Evolutionary conservation across 2,113 vertebrate species (phyloP).

Genomic region (Anolis carolinensis): DNA sequence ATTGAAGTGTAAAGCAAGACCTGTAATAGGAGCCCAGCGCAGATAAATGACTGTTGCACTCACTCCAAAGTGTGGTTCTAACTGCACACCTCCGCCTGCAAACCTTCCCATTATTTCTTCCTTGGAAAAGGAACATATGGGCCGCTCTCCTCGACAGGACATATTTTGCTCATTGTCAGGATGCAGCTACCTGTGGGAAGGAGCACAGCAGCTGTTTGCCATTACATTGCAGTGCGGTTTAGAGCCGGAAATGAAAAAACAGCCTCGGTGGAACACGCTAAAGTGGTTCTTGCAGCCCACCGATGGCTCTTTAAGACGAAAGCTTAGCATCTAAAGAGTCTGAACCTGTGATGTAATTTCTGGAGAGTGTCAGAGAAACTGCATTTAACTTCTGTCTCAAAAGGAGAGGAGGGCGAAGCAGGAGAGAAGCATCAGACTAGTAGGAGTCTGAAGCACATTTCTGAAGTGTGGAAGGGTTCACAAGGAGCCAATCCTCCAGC

Average conservation of each 20-base stretch:
- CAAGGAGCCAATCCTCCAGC: conserved; percentile 9
- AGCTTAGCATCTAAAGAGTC: conserved; percentile 38
- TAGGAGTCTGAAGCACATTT: background rate
- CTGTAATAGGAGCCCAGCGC: background rate
- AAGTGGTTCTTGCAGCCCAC: conserved; percentile 38
- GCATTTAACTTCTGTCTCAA: conserved; percentile 12
- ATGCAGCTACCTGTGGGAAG: conserved; percentile 53
- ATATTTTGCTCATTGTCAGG: conserved; percentile 40
- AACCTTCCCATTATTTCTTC: conserved; percentile 17
- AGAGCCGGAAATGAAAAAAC: conserved; percentile 36
- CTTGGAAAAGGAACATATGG: conserved; percentile 46
- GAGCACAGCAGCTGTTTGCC: conserved; percentile 56
- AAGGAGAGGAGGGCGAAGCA: background rate
- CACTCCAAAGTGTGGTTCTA: background rate
- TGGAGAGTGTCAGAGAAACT: background rate
- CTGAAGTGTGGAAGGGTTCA: background rate
- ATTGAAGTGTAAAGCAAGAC: background rate
- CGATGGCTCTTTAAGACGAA: conserved; percentile 31
- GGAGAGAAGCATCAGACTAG: background rate
- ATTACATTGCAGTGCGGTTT: conserved; percentile 43
- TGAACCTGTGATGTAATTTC: conserved; percentile 22
- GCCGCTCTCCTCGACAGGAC: conserved; percentile 35
- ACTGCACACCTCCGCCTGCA: conserved; percentile 26
- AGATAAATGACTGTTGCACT: background rate
- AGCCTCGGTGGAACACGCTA: conserved; percentile 43